Evolutionary conservation across 2,113 vertebrate genomes (phyloP).

Genomic region (Sclerurus mexicanus): DNA sequence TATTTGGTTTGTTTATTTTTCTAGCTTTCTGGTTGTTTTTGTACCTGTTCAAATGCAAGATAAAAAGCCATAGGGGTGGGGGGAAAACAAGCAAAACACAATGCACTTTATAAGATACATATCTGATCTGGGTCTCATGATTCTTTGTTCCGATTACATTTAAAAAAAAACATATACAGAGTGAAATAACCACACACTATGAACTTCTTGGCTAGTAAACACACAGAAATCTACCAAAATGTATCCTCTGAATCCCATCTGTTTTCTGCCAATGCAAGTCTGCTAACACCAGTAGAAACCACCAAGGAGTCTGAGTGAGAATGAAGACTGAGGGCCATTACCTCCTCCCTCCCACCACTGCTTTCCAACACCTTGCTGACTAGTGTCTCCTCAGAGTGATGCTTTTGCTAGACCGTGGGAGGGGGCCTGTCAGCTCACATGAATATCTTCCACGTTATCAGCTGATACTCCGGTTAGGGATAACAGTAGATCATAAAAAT

Average conservation of each 20-base stretch:
- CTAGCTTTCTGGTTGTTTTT: conserved; percentile 3
- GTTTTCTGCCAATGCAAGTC: neutral
- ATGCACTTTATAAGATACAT: neutral
- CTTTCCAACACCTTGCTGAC: conserved; percentile 2
- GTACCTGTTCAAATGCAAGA: conserved; percentile 16
- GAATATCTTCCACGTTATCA: neutral
- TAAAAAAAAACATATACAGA: neutral
- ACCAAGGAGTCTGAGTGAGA: neutral
- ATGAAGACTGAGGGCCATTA: neutral
- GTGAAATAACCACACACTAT: neutral
- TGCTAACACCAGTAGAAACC: neutral
- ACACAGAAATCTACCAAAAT: neutral
- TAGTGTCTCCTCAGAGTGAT: neutral
- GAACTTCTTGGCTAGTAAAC: neutral
- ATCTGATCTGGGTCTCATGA: neutral
- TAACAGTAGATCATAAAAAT: conserved; percentile 1
- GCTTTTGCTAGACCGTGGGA: neutral
- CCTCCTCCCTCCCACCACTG: neutral
- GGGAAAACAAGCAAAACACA: conserved; percentile 24
- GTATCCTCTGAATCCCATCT: neutral
- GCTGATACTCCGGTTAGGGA: neutral
- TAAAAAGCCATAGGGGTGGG: neutral
- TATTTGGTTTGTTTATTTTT: conserved; percentile 7
- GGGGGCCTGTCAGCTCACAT: neutral
- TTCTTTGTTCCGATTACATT: neutral